Percentiles rank a stretch among this genome's conserved stretches.
Evolutionary conservation across 2,797 vertebrate species (phyloP).

Genomic region (Uromys caudimaculatus): DNA sequence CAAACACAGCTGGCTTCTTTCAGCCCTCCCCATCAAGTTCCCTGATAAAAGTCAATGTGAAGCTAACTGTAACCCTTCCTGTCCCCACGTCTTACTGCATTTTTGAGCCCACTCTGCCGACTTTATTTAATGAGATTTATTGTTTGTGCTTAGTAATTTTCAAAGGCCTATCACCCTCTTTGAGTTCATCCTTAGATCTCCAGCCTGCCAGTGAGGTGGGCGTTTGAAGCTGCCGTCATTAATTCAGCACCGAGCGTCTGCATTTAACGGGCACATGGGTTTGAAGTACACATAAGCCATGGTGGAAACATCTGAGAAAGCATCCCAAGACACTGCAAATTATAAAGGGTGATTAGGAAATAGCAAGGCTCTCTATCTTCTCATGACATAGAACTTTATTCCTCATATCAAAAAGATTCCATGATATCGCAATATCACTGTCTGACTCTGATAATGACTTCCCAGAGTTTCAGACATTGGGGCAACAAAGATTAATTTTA

Average conservation of each 20-base stretch:
- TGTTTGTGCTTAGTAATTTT: slow-evolving; percentile 87
- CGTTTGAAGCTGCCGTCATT: slow-evolving; percentile 89
- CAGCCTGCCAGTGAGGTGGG: slow-evolving; percentile 80
- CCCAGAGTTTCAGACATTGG: slow-evolving; percentile 80
- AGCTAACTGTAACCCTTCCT: not conserved
- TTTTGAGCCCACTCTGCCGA: slow-evolving; percentile 74
- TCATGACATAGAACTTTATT: slow-evolving; percentile 83
- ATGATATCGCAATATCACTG: slow-evolving; percentile 86
- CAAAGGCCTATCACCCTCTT: slow-evolving; percentile 86
- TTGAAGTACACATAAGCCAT: slow-evolving; percentile 86
- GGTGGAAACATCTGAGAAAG: slow-evolving; percentile 85
- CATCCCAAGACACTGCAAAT: slow-evolving; percentile 83
- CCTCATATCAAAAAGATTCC: slow-evolving; percentile 81
- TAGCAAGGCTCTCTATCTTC: slow-evolving; percentile 77
- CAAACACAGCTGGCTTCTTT: not conserved
- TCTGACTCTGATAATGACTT: slow-evolving; percentile 86
- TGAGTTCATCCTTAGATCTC: slow-evolving; percentile 87
- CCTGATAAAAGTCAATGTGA: not conserved
- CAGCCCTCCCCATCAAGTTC: not conserved
- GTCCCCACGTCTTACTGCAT: not conserved
- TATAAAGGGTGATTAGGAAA: slow-evolving; percentile 84
- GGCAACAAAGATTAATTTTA: slow-evolving; percentile 83
- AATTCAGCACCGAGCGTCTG: slow-evolving; percentile 85
- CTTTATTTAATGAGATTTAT: slow-evolving; percentile 87
- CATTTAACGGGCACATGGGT: slow-evolving; percentile 84